Evolutionary conservation across 2,113 vertebrate species (phyloP).

Genomic region (Calyptomena viridis): DNA sequence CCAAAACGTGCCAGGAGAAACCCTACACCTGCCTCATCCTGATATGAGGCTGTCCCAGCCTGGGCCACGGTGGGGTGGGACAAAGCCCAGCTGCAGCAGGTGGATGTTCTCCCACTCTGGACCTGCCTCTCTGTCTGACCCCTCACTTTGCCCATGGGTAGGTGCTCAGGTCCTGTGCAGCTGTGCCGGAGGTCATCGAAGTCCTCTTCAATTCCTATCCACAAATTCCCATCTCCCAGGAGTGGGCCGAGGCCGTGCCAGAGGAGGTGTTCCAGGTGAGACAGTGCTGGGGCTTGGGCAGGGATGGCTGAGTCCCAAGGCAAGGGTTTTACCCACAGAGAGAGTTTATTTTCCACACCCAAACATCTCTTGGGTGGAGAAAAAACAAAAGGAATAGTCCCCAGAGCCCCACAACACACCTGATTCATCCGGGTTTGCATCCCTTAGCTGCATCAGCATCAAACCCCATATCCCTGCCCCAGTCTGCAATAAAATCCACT

Average conservation of each 20-base stretch:
- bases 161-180: constrained; percentile 71
- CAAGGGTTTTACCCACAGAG: not conserved
- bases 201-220: constrained; percentile 77
- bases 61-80: accelerated
- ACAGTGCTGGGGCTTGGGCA: accelerated
- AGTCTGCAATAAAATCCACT: not conserved
- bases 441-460: not conserved
- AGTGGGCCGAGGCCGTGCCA: constrained; percentile 62
- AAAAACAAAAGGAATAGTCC: not conserved
- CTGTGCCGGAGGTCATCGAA: constrained; percentile 54
- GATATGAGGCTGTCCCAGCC: accelerated
- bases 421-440: not conserved
- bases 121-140: not conserved
- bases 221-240: constrained; percentile 52
- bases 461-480: not conserved
- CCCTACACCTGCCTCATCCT: accelerated
- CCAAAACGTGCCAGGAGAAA: accelerated
- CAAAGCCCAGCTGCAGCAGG: accelerated
- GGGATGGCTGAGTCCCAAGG: not conserved
- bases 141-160: not conserved
- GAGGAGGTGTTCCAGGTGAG: constrained; percentile 71
- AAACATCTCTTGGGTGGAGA: not conserved
- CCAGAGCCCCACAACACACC: not conserved
- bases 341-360: not conserved
- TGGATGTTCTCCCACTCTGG: not conserved